Conservation (phyloP, 2,797 vertebrate genomes). For the Trematomus bernacchii region DNA sequence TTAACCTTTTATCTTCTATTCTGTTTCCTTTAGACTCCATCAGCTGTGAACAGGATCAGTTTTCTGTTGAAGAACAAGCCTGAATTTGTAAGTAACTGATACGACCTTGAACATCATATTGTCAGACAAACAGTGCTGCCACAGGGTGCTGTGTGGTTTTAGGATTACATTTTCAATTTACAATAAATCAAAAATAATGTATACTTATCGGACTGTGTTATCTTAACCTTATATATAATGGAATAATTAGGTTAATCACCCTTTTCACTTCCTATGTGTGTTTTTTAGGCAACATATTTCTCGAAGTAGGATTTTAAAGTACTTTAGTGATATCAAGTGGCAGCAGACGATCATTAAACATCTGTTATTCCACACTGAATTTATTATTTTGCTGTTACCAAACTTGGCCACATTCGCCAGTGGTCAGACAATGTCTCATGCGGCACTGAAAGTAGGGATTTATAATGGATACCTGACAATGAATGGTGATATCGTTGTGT, state of each 20-base stretch:
- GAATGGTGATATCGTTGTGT: not conserved
- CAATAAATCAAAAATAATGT: not conserved
- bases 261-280: not conserved
- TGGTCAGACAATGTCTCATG: too few relatives aligned
- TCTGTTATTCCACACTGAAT: too few relatives aligned
- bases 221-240: not conserved
- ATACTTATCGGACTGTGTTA: not conserved
- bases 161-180: not conserved
- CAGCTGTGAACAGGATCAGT: constrained; percentile 94
- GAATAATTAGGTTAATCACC: too few relatives aligned
- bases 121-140: not conserved
- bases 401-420: too few relatives aligned
- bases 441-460: not conserved
- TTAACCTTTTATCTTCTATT: constrained; percentile 5
- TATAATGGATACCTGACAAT: not conserved
- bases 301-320: not conserved
- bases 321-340: too few relatives aligned
- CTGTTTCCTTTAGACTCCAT: constrained; percentile 89
- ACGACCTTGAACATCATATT: not conserved
- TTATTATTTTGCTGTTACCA: too few relatives aligned
- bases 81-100: constrained; percentile 90
- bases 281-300: not conserved
- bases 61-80: constrained; percentile 91
- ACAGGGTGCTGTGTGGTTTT: constrained; percentile 3
- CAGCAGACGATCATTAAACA: too few relatives aligned